phyloP scores from a whole-genome alignment of 2,888 invertebrate genomes.

The Melieria omissa region DNA sequence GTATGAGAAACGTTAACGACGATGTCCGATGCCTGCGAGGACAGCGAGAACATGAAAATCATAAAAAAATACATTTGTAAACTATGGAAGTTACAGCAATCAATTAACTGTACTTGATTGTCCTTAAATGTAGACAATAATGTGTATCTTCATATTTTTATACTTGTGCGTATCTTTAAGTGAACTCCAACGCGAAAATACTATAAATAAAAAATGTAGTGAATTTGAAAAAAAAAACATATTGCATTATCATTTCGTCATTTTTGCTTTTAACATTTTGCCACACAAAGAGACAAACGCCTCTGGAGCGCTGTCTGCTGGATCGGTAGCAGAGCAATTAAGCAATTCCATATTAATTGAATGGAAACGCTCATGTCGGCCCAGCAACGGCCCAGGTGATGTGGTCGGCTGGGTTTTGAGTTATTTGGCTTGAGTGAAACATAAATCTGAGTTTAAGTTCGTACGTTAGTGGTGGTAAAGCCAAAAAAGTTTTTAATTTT shows the following conservation, averaged over 20 bases:
- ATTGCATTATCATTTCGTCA: slow-evolving; percentile 31
- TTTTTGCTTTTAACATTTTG: too few relatives aligned
- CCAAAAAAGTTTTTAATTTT: too few relatives aligned
- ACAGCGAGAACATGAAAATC: slow-evolving; percentile 30
- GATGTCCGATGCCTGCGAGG: slow-evolving; percentile 26
- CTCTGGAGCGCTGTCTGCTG: too few relatives aligned
- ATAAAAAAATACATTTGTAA: slow-evolving; percentile 37
- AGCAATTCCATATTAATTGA: too few relatives aligned
- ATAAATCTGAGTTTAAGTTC: too few relatives aligned
- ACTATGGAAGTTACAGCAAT: slow-evolving; percentile 27
- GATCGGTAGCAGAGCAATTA: too few relatives aligned
- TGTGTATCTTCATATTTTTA: slow-evolving; percentile 35
- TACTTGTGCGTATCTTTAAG: slow-evolving; percentile 57
- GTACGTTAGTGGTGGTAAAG: too few relatives aligned
- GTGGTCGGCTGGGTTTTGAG: too few relatives aligned
- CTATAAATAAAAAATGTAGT: slow-evolving; percentile 63
- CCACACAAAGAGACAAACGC: too few relatives aligned
- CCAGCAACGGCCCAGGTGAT: too few relatives aligned
- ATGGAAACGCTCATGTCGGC: too few relatives aligned
- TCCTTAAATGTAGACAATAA: neutral
- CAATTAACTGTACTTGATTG: neutral
- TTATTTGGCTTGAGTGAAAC: too few relatives aligned
- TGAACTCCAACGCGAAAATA: slow-evolving; percentile 57
- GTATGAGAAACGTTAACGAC: neutral
- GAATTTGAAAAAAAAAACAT: slow-evolving; percentile 53